Percentiles rank a stretch among this genome's conserved stretches.
Conservation (phyloP, 2,113 vertebrate genomes). For the Ictalurus furcatus region DNA sequence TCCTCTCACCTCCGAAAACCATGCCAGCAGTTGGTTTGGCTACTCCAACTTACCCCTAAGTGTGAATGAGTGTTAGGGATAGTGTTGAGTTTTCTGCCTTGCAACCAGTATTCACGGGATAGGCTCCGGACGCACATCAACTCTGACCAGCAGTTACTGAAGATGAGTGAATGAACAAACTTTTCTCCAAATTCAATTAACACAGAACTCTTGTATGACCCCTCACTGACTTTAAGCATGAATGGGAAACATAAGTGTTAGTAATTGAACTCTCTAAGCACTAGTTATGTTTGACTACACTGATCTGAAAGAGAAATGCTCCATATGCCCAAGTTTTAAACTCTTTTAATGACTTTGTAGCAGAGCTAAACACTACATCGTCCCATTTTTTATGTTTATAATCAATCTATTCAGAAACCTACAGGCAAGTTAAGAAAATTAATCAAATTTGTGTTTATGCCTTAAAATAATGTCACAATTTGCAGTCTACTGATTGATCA, state of each 20-base stretch:
- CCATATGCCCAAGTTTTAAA: background rate
- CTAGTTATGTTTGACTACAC: background rate
- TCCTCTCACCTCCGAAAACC: background rate
- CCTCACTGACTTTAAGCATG: background rate
- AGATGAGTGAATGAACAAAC: background rate
- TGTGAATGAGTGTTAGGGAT: background rate
- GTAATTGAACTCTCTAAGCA: background rate
- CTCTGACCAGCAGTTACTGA: background rate
- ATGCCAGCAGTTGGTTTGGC: background rate
- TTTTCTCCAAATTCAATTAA: background rate
- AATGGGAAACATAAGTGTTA: background rate
- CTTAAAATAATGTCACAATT: background rate
- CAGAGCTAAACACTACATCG: background rate
- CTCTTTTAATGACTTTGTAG: background rate
- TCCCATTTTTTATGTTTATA: background rate
- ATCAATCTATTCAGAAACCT: background rate
- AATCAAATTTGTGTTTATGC: background rate
- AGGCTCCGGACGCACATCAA: background rate
- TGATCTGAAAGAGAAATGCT: background rate
- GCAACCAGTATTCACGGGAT: background rate
- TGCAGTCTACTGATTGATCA: background rate
- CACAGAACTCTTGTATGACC: background rate
- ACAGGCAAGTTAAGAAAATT: background rate
- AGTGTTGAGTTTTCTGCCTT: background rate
- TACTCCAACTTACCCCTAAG: background rate